phyloP scores from a whole-genome alignment of 2,797 vertebrate genomes.

The Acanthis flammea region DNA sequence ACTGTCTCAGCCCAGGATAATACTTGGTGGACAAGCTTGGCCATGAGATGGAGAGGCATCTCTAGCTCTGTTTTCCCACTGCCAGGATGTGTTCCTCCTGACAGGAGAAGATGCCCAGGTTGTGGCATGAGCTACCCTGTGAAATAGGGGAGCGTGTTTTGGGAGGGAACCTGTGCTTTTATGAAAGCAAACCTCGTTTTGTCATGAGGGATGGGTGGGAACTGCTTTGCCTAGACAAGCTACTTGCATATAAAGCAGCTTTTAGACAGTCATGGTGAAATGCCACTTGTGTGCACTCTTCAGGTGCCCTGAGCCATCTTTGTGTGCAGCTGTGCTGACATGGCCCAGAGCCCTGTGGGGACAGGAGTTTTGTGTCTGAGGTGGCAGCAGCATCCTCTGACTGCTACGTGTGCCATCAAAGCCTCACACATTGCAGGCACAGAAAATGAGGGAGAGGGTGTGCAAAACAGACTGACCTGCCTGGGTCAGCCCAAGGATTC shows the following conservation, averaged over 20 bases:
- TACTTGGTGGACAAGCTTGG: neutral
- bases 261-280: neutral
- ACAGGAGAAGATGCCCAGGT: neutral
- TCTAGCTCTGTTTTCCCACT: neutral
- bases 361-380: neutral
- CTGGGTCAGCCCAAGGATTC: neutral
- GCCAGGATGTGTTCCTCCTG: rapidly evolving
- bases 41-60: neutral
- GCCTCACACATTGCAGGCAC: rapidly evolving
- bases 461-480: neutral
- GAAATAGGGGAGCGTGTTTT: rapidly evolving
- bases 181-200: rapidly evolving
- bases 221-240: neutral
- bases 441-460: neutral
- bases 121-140: neutral
- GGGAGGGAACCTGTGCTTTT: neutral
- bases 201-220: neutral
- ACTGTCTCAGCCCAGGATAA: neutral
- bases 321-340: neutral
- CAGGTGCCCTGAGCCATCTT: neutral
- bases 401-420: neutral
- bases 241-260: neutral
- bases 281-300: neutral
- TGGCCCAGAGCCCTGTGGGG: neutral
- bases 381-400: neutral